Evolutionary conservation across 2,113 vertebrate species (phyloP).

Genomic region (Trogon surrucura): DNA sequence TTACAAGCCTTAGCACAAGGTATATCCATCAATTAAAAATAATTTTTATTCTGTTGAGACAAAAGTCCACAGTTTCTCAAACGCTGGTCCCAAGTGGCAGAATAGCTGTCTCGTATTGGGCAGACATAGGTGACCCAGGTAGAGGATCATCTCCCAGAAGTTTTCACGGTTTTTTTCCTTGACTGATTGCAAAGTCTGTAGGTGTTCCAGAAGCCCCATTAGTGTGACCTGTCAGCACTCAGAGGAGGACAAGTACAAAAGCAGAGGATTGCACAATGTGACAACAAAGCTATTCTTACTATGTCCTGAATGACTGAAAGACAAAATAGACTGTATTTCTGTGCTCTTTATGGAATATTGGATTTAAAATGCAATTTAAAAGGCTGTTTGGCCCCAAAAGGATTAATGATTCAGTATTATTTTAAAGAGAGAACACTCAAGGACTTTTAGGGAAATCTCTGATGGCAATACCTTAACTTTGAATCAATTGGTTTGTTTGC

Average conservation of each 20-base stretch:
- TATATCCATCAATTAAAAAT: neutral
- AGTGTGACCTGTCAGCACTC: neutral
- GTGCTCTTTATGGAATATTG: slow-evolving; percentile 12
- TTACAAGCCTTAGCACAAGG: neutral
- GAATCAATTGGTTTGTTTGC: neutral
- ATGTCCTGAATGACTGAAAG: slow-evolving; percentile 1
- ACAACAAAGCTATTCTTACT: slow-evolving; percentile 44
- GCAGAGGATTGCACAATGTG: neutral
- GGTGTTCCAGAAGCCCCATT: slow-evolving; percentile 49
- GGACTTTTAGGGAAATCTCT: slow-evolving; percentile 12
- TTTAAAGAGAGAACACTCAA: neutral
- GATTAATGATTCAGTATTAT: slow-evolving; percentile 4
- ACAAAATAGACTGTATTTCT: slow-evolving; percentile 6
- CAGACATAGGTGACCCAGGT: neutral
- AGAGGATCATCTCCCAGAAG: neutral
- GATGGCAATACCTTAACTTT: neutral
- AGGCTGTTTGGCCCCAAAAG: neutral
- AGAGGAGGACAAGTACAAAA: slow-evolving; percentile 17
- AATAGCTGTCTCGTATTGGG: neutral
- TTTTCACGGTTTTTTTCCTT: neutral
- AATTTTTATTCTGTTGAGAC: neutral
- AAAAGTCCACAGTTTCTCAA: neutral
- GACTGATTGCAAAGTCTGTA: neutral
- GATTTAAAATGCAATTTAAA: slow-evolving; percentile 18
- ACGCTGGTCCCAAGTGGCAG: neutral